phyloP scores from a whole-genome alignment of 2,113 vertebrate genomes.

The Tangachromis dhanisi region DNA sequence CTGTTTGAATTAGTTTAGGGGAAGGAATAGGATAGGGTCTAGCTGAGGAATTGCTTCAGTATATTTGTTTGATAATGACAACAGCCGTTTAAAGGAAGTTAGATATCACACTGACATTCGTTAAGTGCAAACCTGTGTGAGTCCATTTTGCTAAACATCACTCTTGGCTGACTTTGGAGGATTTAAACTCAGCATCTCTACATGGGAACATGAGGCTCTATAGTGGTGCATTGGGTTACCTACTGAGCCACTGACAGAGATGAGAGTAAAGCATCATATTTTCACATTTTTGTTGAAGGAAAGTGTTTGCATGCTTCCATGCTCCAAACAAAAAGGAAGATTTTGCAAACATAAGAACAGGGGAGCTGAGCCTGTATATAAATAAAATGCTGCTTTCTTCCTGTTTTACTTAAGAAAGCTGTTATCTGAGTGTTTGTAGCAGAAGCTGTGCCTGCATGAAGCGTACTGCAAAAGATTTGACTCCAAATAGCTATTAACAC shows the following conservation, averaged over 20 bases:
- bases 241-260: neutral
- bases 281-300: neutral
- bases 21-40: neutral
- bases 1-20: neutral
- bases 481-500: neutral
- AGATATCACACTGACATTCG: neutral
- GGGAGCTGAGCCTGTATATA: neutral
- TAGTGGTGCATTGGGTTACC: neutral
- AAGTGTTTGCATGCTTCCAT: neutral
- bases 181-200: neutral
- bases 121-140: neutral
- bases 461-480: neutral
- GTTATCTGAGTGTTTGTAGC: neutral
- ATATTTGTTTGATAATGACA: neutral
- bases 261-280: neutral
- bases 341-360: neutral
- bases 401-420: neutral
- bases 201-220: neutral
- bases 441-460: neutral
- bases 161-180: neutral
- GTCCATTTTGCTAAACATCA: neutral
- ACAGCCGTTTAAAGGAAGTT: neutral
- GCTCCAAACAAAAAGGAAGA: neutral
- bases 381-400: neutral
- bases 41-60: neutral